Base-by-base conservation (phyloP, 2,113 vertebrate species). In the Passer domesticus region DNA sequence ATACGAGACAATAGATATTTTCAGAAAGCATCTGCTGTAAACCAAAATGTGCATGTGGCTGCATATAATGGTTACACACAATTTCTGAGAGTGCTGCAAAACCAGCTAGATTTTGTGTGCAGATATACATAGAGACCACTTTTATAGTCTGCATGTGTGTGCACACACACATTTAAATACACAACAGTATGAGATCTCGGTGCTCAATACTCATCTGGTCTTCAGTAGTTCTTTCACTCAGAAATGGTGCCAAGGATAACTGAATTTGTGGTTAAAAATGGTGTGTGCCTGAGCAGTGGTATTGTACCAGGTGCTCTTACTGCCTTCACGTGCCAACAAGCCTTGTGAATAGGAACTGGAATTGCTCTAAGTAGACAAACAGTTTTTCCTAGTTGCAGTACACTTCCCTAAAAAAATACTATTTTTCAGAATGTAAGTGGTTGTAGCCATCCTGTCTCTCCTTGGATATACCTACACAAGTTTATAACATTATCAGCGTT, bases 11-110 rank as follows among this genome's bases (percentile, higher is more conserved):
- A 91, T 58, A 62, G 67, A 86, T 92, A 92, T 83, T 96, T 95
- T 83, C 53, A 90, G 94, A 94, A 90, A 94, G 75, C 79, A 92
- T 88, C 92, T 93, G 75, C 85, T 83, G 37, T 83, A 83, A 90
- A 87, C 53, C 79, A 79, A 96, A 93, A 24, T 22, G 37, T 77
- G 68, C 72, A 53, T 0, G 0, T 85, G 53, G 35, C 47, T 79
- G 74, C 58, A 25, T 82, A 10, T n/a, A 53, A 49, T 52, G 41
- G 37, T 72, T 49, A 52, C 28, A 60, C 58, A 53, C 1, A 19
- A 69, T 49, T 92, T 60, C 16, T 7, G 37, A 44, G 46, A 67
- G 17, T 2, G 7, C 67, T 92, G 85, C 66, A 87, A 69, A 94
- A 69, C 41, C 7, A 11, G 63, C 28, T 30, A 35, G 37, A 62